These are phyloP conservation scores for Chaetorhynchus papuensis DNA, from an alignment of 2,113 vertebrate genomes.

Conservation along the genomic window DNA sequence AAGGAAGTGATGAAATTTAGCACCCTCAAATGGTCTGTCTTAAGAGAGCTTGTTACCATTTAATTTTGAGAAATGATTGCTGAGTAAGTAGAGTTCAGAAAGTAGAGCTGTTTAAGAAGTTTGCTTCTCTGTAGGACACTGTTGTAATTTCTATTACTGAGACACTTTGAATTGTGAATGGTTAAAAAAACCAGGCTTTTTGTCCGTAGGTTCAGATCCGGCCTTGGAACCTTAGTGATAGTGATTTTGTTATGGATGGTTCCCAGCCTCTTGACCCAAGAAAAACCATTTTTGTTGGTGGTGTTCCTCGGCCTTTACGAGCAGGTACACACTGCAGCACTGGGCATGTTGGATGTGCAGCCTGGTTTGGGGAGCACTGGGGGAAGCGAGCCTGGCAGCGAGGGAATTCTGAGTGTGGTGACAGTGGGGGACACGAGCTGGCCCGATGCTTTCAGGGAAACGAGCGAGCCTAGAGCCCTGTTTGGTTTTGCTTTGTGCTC, in stretches of 20 bases:
- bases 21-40: neutral
- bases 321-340: conserved; percentile 82
- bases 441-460: neutral
- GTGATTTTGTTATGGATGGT: conserved; percentile 99
- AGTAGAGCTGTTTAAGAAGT: neutral
- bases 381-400: conserved; percentile 2
- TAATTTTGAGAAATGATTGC: neutral
- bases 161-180: conserved; percentile 33
- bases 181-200: conserved; percentile 46
- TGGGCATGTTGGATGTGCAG: neutral
- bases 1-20: conserved; percentile 40
- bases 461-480: neutral
- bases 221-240: conserved; percentile 99
- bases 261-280: conserved; percentile 97
- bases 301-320: conserved; percentile 94
- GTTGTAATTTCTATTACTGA: conserved; percentile 21
- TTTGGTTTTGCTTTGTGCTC: conserved; percentile 5
- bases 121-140: neutral
- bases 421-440: neutral
- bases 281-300: conserved; percentile 99
- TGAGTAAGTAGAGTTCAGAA: neutral
- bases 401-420: neutral
- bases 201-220: conserved; percentile 90
- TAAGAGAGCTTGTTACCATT: neutral
- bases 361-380: conserved; percentile 9